Evolutionary conservation across 2,888 invertebrate genomes (phyloP), one percentile per base, ranked within the genome.

Genomic region (Alentia gelatinosa): DNA sequence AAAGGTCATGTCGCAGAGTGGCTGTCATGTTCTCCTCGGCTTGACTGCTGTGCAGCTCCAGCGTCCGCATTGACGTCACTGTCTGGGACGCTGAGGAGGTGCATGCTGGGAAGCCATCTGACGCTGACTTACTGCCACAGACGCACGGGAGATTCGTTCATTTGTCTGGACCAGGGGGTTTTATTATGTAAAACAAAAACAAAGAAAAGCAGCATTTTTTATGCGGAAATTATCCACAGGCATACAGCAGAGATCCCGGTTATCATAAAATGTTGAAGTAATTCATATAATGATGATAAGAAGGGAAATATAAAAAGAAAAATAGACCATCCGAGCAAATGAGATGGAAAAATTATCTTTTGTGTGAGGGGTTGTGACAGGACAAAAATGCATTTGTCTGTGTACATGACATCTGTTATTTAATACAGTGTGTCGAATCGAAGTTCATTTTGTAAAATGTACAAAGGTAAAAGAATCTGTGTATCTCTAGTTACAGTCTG

Each of bases 311-410:
- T n/a, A 12, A 63, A 63, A 19, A 79, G 68, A 5, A 15, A 23
- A 74, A 35, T 4, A 33, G 19, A 79, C 1, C 26, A 50, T 86
- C 40, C 23, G 86, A 86, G 47, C 86, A 86, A 86, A 86, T 47
- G 86, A 50, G 30, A 30, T 30, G 50, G 42, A 83, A 68, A n/a
- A 83, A 86, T 47, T 47, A 86, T 86, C 50, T 50, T 86, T 86
- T 86, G 86, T 86, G 86, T 47, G 47, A 86, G 86, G 83, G 83
- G 86, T 86, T 86, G 86, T 86, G 86, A 86, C 47, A 47, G 33
- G 86, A 86, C 42, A 47, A 86, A 30, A 47, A 35, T 86, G 50
- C 86, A 47, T 86, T 42, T 42, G 42, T 86, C 86, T 86, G 26
- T 86, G 42, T 50, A 42, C 40, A 40, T 40, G 84, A 30, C 84